Conservation (phyloP, 1,140 invertebrate genomes). For the Pseudomyrmex sp. region DNA sequence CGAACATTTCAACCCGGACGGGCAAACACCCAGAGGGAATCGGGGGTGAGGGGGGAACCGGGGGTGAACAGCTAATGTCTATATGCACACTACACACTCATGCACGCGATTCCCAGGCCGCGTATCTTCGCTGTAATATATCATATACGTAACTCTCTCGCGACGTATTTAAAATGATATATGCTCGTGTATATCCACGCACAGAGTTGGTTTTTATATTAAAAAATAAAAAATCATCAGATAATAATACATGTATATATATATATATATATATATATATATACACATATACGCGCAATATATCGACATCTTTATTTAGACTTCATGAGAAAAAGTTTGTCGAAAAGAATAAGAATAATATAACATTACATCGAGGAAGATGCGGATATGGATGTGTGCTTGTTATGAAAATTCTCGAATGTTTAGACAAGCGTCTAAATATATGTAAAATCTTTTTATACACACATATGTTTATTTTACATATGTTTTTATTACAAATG, state of each 20-base stretch:
- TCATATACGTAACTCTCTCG: constrained; percentile 39
- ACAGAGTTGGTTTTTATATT: neutral
- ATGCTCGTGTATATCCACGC: neutral
- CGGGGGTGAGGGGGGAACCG: constrained; percentile 5
- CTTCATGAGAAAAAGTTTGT: neutral
- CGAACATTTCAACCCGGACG: constrained; percentile 65
- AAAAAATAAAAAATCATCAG: neutral
- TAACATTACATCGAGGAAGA: no score
- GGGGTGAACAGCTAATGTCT: constrained; percentile 60
- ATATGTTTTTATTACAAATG: no score
- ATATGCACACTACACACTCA: constrained; percentile 56
- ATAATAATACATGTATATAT: no score
- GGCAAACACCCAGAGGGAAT: constrained; percentile 67
- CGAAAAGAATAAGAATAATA: no score
- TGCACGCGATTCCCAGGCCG: constrained; percentile 37
- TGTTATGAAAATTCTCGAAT: no score
- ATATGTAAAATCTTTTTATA: no score
- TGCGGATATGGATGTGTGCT: no score
- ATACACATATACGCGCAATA: neutral
- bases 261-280: no score
- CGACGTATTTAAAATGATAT: constrained; percentile 39
- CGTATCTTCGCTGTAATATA: constrained; percentile 49
- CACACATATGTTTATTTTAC: no score
- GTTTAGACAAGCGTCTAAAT: no score
- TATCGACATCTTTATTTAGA: neutral